Evolutionary conservation across 2,888 invertebrate species (phyloP).

Genomic region (Cybosia mesomella): DNA sequence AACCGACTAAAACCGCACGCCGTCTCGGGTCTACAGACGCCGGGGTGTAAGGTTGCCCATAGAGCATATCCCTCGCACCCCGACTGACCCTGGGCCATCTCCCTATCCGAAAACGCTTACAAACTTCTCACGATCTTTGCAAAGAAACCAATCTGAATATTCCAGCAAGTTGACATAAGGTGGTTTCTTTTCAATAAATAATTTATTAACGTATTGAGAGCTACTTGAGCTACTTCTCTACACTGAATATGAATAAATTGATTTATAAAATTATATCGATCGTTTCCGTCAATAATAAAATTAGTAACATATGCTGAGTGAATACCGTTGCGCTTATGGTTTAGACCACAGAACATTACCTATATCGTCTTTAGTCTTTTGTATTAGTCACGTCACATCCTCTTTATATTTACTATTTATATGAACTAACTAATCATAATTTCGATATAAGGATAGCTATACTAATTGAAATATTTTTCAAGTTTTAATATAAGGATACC

Average conservation of each 20-base stretch:
- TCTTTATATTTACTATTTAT: neutral
- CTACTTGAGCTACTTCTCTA: neutral
- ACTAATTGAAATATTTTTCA: neutral
- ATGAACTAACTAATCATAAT: neutral
- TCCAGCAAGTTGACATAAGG: too few species aligned
- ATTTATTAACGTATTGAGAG: too few species aligned
- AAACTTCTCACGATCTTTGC: too few species aligned
- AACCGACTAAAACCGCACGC: too few species aligned
- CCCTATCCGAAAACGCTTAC: too few species aligned
- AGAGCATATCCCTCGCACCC: too few species aligned
- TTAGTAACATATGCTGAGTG: too few species aligned
- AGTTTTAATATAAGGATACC: neutral
- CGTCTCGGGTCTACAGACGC: too few species aligned
- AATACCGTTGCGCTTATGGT: conserved; percentile 37
- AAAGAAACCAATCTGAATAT: neutral
- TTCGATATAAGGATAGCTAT: neutral
- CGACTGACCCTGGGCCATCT: too few species aligned
- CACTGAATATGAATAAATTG: neutral
- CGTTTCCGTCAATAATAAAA: neutral
- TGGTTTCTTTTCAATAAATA: neutral
- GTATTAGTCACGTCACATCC: neutral
- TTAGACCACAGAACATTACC: conserved; percentile 33
- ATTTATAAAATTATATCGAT: neutral
- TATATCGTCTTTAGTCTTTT: neutral
- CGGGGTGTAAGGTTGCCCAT: too few species aligned